Conservation (phyloP, 2,113 vertebrate genomes). For the Tricholaema leucomelas region DNA sequence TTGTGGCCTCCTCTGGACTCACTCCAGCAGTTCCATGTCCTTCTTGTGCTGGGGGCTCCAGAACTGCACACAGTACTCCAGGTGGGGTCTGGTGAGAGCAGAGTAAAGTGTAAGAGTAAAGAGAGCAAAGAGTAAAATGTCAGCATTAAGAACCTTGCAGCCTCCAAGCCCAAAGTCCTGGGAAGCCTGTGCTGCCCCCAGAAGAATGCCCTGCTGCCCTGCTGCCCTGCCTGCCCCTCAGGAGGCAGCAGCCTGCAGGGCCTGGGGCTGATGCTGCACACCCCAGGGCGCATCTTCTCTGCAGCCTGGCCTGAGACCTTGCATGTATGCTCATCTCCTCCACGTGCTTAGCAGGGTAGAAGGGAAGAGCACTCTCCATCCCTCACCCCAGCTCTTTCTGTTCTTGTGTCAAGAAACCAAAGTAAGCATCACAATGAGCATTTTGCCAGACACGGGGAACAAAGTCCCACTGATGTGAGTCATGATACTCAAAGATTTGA, state of each 20-base stretch:
- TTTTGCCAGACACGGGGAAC: neutral
- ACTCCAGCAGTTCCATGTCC: too few species aligned
- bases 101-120: too few species aligned
- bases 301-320: neutral
- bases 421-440: neutral
- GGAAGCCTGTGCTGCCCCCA: neutral
- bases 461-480: neutral
- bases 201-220: accelerated
- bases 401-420: neutral
- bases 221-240: neutral
- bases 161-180: neutral
- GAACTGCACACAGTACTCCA: too few species aligned
- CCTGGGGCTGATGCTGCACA: neutral
- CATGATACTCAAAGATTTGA: neutral
- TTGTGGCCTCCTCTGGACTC: too few species aligned
- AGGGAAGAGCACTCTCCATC: neutral
- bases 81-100: too few species aligned
- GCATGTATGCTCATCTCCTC: neutral
- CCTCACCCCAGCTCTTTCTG: neutral
- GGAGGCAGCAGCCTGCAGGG: neutral
- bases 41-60: too few species aligned
- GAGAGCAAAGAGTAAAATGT: neutral
- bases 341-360: neutral
- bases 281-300: neutral
- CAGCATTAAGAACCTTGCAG: neutral